These are phyloP conservation scores for Ceyx margarethae DNA, from an alignment of 2,113 vertebrate species.

Conservation along the genomic window DNA sequence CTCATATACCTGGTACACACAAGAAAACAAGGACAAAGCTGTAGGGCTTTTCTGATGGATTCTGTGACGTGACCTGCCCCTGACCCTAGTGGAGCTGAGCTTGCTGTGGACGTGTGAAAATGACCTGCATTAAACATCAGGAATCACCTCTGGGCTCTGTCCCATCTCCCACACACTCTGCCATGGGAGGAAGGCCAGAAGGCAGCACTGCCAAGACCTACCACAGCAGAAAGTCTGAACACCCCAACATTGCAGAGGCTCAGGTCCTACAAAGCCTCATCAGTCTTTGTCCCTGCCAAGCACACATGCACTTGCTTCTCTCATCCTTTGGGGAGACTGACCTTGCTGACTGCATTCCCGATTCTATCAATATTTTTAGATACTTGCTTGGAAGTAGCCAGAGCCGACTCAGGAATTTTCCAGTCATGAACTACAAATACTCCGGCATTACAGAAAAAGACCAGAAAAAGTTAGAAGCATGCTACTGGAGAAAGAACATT, in stretches of 20 bases:
- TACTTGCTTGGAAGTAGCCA: neutral
- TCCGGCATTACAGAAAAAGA: neutral
- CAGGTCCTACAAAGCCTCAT: neutral
- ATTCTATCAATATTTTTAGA: constrained; percentile 4
- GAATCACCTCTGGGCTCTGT: neutral
- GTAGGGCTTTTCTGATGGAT: neutral
- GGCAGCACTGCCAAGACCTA: neutral
- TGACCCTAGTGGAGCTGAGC: neutral
- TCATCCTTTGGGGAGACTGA: accelerated
- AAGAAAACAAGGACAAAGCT: neutral
- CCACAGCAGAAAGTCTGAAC: neutral
- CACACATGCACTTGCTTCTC: neutral
- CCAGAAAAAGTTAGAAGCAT: neutral
- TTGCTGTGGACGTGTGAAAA: neutral
- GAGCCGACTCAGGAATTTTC: neutral
- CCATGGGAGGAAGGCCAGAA: neutral
- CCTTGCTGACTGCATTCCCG: neutral
- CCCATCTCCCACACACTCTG: neutral
- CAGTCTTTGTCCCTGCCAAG: neutral
- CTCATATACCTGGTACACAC: neutral
- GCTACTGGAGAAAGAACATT: neutral
- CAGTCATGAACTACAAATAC: neutral
- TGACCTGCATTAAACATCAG: neutral
- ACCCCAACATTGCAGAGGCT: neutral
- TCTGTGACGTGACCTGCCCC: neutral